Conservation (phyloP, 2,888 invertebrate genomes). For the Napeogenes sylphis region DNA sequence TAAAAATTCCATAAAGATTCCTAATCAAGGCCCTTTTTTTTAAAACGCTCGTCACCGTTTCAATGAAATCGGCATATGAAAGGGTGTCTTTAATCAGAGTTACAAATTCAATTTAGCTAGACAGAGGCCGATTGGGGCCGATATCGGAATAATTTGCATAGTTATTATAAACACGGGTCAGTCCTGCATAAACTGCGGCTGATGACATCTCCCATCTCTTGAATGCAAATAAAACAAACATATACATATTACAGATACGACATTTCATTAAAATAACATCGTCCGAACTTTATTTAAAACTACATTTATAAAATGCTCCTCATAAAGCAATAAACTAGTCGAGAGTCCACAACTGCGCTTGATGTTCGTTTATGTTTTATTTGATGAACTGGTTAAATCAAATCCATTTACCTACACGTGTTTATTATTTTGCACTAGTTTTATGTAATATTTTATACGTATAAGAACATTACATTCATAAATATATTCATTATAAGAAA, state of each 20-base stretch:
- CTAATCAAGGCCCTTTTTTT: slow-evolving; percentile 26
- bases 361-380: slow-evolving; percentile 1
- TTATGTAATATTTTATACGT: background rate
- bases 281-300: slow-evolving; percentile 4
- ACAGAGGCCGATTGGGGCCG: slow-evolving; percentile 61
- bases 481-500: no score
- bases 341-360: background rate
- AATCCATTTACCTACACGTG: slow-evolving; percentile 7
- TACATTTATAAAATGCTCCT: slow-evolving; percentile 2
- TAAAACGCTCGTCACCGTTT: slow-evolving; percentile 31
- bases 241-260: slow-evolving; percentile 17
- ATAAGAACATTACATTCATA: no score
- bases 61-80: slow-evolving; percentile 54
- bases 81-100: slow-evolving; percentile 66
- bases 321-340: slow-evolving; percentile 5
- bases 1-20: background rate
- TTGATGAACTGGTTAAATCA: slow-evolving; percentile 1
- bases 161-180: slow-evolving; percentile 76
- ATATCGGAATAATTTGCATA: slow-evolving; percentile 75
- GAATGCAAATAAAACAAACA: slow-evolving; percentile 49
- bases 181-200: slow-evolving; percentile 65
- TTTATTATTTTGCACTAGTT: slow-evolving; percentile 10
- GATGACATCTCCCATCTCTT: slow-evolving; percentile 65
- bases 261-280: slow-evolving; percentile 7
- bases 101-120: slow-evolving; percentile 73